Conservation (phyloP, 2,113 vertebrate species). For the Tenebrosternarchus preto region DNA sequence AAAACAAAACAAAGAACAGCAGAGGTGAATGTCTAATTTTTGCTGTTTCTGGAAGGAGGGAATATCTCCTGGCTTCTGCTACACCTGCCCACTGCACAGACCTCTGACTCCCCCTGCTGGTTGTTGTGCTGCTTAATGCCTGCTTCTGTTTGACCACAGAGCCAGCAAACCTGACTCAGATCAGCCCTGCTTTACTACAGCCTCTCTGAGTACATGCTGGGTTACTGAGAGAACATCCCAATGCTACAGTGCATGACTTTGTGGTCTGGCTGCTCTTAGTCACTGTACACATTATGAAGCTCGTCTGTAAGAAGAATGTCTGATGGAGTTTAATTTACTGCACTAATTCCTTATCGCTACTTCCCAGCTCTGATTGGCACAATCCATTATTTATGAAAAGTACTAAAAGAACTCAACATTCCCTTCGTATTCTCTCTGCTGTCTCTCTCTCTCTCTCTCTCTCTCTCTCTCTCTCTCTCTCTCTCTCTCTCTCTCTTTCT, state of each 20-base stretch:
- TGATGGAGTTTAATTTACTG: too few species aligned
- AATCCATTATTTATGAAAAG: conserved; percentile 10
- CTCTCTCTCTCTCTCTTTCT: conserved; percentile 39
- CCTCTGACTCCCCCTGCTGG: conserved; percentile 37
- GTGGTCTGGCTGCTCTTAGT: too few species aligned
- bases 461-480: conserved; percentile 47
- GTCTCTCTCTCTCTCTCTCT: conserved; percentile 44
- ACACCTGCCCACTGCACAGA: neutral
- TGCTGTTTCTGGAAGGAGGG: neutral
- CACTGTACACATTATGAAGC: too few species aligned
- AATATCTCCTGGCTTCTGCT: neutral
- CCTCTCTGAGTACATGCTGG: neutral
- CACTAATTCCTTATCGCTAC: neutral
- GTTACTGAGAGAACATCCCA: too few species aligned
- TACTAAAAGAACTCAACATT: conserved; percentile 30
- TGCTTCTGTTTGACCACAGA: too few species aligned
- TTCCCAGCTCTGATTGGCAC: neutral
- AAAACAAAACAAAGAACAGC: neutral
- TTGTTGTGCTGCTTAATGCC: neutral
- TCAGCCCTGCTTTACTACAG: neutral
- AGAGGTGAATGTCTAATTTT: neutral
- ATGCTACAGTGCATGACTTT: too few species aligned
- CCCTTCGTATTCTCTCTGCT: conserved; percentile 35
- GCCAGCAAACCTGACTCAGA: neutral
- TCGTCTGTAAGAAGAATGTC: too few species aligned